Conservation (phyloP, 2,888 invertebrate species). For the Trimorus sp. region DNA sequence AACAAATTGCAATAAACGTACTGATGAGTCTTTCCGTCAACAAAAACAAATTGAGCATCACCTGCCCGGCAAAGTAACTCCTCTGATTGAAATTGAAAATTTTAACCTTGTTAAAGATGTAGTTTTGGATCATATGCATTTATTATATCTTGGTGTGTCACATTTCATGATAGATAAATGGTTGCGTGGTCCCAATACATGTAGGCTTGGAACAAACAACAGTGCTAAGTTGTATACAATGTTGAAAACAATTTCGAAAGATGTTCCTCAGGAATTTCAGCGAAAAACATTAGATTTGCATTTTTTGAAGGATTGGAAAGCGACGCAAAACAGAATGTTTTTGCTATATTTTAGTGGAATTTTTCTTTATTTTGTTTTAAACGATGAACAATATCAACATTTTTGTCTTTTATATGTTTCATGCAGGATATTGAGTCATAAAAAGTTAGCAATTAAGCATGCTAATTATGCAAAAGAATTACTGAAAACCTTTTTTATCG, state of each 20-base stretch:
- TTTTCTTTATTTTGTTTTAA: slow-evolving; percentile 25
- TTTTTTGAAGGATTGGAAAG: slow-evolving; percentile 50
- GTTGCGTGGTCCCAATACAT: slow-evolving; percentile 40
- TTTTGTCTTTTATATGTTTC: slow-evolving; percentile 50
- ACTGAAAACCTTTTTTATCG: slow-evolving; percentile 41
- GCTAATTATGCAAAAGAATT: slow-evolving; percentile 46
- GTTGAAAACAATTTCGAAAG: slow-evolving; percentile 23
- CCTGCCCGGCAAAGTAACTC: slow-evolving; percentile 11
- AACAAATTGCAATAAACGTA: slow-evolving; percentile 8
- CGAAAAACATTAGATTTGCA: slow-evolving; percentile 48
- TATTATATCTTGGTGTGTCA: slow-evolving; percentile 41
- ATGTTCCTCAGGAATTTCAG: slow-evolving; percentile 46
- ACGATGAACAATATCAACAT: slow-evolving; percentile 42
- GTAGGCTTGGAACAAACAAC: slow-evolving; percentile 28
- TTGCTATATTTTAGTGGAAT: slow-evolving; percentile 39
- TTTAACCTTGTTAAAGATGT: slow-evolving; percentile 40
- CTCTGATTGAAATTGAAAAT: slow-evolving; percentile 31
- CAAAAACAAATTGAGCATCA: slow-evolving; percentile 45
- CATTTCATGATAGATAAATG: slow-evolving; percentile 34
- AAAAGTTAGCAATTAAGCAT: slow-evolving; percentile 38
- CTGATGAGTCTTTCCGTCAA: slow-evolving; percentile 30
- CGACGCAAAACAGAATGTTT: slow-evolving; percentile 50
- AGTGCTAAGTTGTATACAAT: slow-evolving; percentile 11
- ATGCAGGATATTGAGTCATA: slow-evolving; percentile 22
- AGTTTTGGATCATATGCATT: slow-evolving; percentile 49